phyloP scores from a whole-genome alignment of 2,888 invertebrate species.

The Chrysodeixis includens region DNA sequence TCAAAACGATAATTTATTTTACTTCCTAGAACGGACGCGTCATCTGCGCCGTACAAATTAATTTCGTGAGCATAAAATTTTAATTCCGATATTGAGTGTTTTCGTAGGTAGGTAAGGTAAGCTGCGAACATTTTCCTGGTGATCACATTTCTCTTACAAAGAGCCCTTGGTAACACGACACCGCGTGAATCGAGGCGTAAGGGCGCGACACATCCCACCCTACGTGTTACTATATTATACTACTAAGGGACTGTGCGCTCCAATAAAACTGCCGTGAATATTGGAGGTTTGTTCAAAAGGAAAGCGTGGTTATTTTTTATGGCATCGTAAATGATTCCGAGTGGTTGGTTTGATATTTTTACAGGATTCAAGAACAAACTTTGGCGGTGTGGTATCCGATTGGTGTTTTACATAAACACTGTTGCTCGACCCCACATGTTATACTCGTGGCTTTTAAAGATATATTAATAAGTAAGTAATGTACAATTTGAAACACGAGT shows the following conservation, averaged over 20 bases:
- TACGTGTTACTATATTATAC: constrained; percentile 55
- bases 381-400: constrained; percentile 19
- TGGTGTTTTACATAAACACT: constrained; percentile 8
- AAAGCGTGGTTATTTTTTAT: constrained; percentile 64
- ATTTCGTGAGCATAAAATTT: constrained; percentile 41
- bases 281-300: constrained; percentile 59
- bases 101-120: constrained; percentile 38
- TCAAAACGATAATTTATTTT: constrained; percentile 49
- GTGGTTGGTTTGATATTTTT: constrained; percentile 54
- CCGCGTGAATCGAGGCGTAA: constrained; percentile 70
- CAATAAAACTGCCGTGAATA: constrained; percentile 57
- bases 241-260: constrained; percentile 46
- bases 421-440: constrained; percentile 12
- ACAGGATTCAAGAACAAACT: constrained; percentile 46
- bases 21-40: constrained; percentile 57
- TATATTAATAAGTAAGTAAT: constrained; percentile 25
- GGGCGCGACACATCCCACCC: constrained; percentile 66
- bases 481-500: constrained; percentile 15
- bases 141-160: constrained; percentile 66
- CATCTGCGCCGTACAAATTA: constrained; percentile 47
- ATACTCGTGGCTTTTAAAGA: constrained; percentile 20
- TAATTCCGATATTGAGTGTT: constrained; percentile 38
- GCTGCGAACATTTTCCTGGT: constrained; percentile 74
- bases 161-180: constrained; percentile 67
- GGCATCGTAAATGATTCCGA: constrained; percentile 60